phyloP scores from a whole-genome alignment of 2,888 invertebrate species.

The Aspidiotus destructor region DNA sequence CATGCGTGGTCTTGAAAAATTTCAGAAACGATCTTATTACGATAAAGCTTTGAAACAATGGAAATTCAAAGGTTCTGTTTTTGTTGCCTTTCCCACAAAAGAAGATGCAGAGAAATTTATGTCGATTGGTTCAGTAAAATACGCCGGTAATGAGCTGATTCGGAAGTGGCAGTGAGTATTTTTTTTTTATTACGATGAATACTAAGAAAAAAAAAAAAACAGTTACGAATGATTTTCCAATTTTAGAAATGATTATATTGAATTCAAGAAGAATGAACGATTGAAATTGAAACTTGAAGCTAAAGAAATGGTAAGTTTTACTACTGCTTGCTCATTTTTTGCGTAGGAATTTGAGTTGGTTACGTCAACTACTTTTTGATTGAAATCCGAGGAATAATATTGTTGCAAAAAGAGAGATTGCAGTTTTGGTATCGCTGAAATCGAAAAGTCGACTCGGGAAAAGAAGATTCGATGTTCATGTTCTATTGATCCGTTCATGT shows the following conservation, averaged over 20 bases:
- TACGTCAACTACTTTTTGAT: not conserved
- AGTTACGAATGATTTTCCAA: not conserved
- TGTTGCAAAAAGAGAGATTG: not conserved
- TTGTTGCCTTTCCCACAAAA: slow-evolving; percentile 69
- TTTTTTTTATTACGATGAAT: not conserved
- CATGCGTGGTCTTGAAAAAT: slow-evolving; percentile 22
- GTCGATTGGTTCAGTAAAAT: slow-evolving; percentile 57
- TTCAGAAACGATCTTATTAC: slow-evolving; percentile 48
- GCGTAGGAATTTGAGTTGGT: not conserved
- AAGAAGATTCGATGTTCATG: too few relatives aligned
- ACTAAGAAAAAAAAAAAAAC: not conserved
- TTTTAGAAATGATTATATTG: slow-evolving; percentile 47
- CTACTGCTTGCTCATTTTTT: not conserved
- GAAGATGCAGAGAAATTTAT: slow-evolving; percentile 74
- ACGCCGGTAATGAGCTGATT: slow-evolving; percentile 54
- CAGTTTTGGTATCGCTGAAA: too few relatives aligned
- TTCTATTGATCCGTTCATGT: too few relatives aligned
- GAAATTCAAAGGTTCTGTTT: slow-evolving; percentile 84
- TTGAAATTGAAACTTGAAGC: slow-evolving; percentile 13
- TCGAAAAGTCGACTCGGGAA: too few relatives aligned
- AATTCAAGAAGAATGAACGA: slow-evolving; percentile 56
- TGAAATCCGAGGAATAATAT: not conserved
- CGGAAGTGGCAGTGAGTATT: slow-evolving; percentile 52
- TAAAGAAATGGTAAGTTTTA: slow-evolving; percentile 9
- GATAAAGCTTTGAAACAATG: slow-evolving; percentile 54